Evolutionary conservation across 2,797 vertebrate species (phyloP), one percentile per base, ranked within the genome.

Genomic region (Champsocephalus esox): DNA sequence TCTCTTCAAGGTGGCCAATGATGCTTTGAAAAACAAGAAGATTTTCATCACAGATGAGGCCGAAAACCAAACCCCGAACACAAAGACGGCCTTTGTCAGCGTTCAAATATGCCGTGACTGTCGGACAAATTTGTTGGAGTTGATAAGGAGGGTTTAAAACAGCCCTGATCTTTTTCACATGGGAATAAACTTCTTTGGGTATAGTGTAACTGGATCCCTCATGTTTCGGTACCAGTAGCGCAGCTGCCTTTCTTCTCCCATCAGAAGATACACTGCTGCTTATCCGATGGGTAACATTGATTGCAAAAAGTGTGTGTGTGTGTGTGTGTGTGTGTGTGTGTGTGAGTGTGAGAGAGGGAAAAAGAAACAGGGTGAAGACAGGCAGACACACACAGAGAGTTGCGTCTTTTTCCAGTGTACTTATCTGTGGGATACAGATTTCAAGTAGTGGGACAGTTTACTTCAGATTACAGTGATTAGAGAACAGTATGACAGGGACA

Each of bases 71-170:
- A 80, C 65, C 70, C 69, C 50, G 55, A 85, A 80, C 88, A 94
- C 93, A 95, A 95, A 95, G 91, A 75, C 76, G 5, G 64, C 64
- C 91, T 92, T 95, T 95, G 94, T 95, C 68, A 4, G 77, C 67
- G 75, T 78, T 89, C 85, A 86, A 95, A 95, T 95, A 93, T 94
- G 92, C 94, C 93, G 86, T 95, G 94, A 95, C 94, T 92, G 85
- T 81, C 91, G 87, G 80, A 94, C 93, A 94, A 94, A 94, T 92
- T 94, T 76, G 82, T 61, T 56, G 59, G 54, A 80, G 82, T 77
- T 81, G 95, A 96, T 95, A 95, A 95, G 92, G 4, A 60, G 62
- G 46, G 67, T 85, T 90, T 91, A 79, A 90, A 93, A 85, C 69
- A 75, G 90, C 88, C 89, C 76, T 48, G 70, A 90, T 87, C 76